Evolutionary conservation across 2,113 vertebrate species (phyloP), one percentile per base, ranked within the genome.

Genomic region (Hiodon alosoides): DNA sequence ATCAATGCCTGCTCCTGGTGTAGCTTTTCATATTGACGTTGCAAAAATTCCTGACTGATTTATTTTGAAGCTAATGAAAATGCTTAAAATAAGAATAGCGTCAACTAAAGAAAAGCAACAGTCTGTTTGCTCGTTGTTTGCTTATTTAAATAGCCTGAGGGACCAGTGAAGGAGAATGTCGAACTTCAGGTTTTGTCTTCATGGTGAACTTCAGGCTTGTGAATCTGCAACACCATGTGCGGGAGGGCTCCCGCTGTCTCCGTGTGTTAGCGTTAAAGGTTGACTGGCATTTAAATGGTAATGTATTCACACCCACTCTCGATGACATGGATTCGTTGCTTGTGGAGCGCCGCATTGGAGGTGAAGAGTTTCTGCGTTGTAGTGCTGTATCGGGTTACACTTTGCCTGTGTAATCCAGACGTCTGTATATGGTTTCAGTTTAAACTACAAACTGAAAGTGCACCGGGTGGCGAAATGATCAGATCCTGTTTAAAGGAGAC

Each of bases 261-360:
- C 58, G n/a, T 69, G n/a, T 75, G 74, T 76, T 58, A 8, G 67
- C 48, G 54, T 69, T 69, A 64, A 62, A 69, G n/a, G 47, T 69
- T 54, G 58, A 59, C 16, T 10, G 11, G 71, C 51, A n/a, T 76
- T 70, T 69, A 62, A 17, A 52, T 69, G 17, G 11, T 76, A 13
- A 31, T 76, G 3, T 70, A 53, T 76, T 69, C 66, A 57, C 65
- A 17, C 47, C 8, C 31, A 4, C 53, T 64, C 2, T 67, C 54
- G 58, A 10, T 51, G 64, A 60, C 73, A 60, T 3, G 53, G 8
- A 17, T 65, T 48, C 54, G 10, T 76, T 67, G 62, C 57, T 52
- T 51, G 14, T 16, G 16, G 48, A 68, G 31, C 5, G 14, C 54
- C 67, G 31, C 16, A 7, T n/a, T 67, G 17, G 47, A 48, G 62